Evolutionary conservation across 2,113 vertebrate species (phyloP).

Genomic region (Ageneiosus marmoratus): DNA sequence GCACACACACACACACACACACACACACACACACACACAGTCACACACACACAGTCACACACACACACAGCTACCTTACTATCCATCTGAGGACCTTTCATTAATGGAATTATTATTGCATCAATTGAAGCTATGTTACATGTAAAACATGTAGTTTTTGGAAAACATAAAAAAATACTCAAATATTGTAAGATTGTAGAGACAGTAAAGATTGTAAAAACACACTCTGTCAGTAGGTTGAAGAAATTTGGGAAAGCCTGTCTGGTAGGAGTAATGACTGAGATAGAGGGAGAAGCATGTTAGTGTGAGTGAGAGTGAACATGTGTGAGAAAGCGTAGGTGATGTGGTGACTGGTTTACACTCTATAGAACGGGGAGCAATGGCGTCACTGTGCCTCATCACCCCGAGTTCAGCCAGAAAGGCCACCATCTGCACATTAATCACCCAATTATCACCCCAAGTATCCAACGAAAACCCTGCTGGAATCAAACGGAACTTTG

Average conservation of each 20-base stretch:
- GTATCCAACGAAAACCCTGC: conserved; percentile 47
- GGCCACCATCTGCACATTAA: conserved; percentile 56
- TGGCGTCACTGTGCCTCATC: conserved; percentile 28
- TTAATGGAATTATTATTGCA: neutral
- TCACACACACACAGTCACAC: no score
- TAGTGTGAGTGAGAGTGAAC: neutral
- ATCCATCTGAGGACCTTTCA: neutral
- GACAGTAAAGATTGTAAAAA: neutral
- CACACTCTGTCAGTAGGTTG: neutral
- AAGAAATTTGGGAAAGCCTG: conserved; percentile 38
- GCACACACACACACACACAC: neutral
- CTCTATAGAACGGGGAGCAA: conserved; percentile 24
- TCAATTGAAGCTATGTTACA: neutral
- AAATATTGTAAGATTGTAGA: neutral
- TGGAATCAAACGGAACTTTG: conserved; percentile 44
- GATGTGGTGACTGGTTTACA: conserved; percentile 30
- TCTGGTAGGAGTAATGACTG: conserved; percentile 2
- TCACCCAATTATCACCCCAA: conserved; percentile 56
- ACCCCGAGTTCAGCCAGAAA: conserved; percentile 35
- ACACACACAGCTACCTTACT: neutral
- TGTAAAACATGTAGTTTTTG: neutral
- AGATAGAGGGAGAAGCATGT: neutral
- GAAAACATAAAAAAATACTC: neutral
- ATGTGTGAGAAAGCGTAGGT: neutral
- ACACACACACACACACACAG: neutral